phyloP scores from a whole-genome alignment of 2,113 vertebrate species.

The Rhodinocichla rosea region DNA sequence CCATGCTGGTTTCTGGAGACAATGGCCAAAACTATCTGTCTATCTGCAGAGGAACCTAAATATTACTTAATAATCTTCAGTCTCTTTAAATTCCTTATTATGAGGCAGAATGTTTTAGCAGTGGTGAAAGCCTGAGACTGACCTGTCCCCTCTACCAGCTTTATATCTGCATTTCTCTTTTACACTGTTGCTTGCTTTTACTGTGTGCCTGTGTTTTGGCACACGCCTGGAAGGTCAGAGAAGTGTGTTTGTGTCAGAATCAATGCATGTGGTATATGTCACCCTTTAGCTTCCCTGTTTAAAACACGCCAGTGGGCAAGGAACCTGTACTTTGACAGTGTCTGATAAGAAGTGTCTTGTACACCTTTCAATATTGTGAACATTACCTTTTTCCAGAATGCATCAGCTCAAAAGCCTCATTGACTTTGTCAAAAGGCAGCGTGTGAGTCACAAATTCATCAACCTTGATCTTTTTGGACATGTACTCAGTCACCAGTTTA shows the following conservation, averaged over 20 bases:
- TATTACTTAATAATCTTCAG: background rate
- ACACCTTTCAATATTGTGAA: background rate
- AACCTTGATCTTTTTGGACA: conserved; percentile 82
- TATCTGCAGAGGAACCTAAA: background rate
- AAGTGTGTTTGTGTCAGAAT: background rate
- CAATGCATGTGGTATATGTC: background rate
- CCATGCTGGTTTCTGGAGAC: background rate
- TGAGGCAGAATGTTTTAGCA: background rate
- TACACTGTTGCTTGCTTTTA: background rate
- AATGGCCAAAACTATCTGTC: background rate
- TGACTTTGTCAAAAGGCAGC: conserved; percentile 76
- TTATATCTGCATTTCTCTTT: background rate
- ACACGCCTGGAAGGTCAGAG: background rate
- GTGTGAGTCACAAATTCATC: conserved; percentile 81
- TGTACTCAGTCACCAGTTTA: conserved; percentile 79
- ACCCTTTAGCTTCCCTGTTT: background rate
- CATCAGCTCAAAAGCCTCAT: conserved; percentile 80
- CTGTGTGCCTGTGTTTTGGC: background rate
- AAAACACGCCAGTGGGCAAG: background rate
- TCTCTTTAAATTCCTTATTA: background rate
- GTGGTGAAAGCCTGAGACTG: background rate
- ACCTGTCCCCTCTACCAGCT: background rate
- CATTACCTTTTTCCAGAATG: conserved; percentile 76
- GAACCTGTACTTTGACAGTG: background rate
- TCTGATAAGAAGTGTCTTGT: background rate